Evolutionary conservation across 2,797 vertebrate species (phyloP).

Genomic region (Acanthis flammea): DNA sequence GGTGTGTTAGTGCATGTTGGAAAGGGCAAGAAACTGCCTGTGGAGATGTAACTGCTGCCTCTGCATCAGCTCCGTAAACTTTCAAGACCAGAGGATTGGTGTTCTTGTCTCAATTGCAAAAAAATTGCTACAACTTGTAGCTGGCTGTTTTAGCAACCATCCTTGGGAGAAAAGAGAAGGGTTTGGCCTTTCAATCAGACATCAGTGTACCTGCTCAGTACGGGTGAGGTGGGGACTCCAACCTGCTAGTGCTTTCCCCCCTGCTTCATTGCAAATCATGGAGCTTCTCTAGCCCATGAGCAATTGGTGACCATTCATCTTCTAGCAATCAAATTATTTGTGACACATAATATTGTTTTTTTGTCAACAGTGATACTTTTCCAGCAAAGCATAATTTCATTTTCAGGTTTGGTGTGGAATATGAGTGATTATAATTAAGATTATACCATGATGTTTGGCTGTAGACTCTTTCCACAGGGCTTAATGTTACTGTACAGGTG

Average conservation of each 20-base stretch:
- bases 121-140: neutral
- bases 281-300: neutral
- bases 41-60: neutral
- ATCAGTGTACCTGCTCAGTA: neutral
- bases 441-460: neutral
- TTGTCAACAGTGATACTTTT: neutral
- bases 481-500: neutral
- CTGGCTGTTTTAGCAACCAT: neutral
- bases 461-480: neutral
- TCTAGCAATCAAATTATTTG: neutral
- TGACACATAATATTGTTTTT: neutral
- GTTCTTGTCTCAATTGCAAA: neutral
- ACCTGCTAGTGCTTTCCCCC: neutral
- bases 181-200: neutral
- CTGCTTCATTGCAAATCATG: neutral
- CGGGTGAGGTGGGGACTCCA: neutral
- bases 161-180: neutral
- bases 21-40: neutral
- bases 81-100: neutral
- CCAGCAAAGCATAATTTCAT: neutral
- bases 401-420: neutral
- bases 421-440: neutral
- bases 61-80: neutral
- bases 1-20: neutral
- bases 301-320: neutral